Conservation (phyloP, 1,140 invertebrate genomes). For the Teleopsis dalmanni region DNA sequence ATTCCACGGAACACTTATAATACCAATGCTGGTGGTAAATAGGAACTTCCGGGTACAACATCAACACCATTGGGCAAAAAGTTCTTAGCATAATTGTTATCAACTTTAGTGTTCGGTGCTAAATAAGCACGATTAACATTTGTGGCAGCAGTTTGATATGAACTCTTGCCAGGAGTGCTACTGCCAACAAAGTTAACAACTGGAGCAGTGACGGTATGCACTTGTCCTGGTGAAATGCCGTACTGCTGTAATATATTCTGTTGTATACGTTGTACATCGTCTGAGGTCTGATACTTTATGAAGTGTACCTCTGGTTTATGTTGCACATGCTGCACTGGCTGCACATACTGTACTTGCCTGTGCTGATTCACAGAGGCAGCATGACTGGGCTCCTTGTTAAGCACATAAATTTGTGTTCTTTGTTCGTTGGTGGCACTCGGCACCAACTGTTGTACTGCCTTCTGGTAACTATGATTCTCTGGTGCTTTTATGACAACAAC, state of each 20-base stretch:
- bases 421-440: constrained; percentile 24
- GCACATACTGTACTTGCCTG: constrained; percentile 23
- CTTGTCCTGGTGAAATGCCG: no score
- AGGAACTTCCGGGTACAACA: constrained; percentile 40
- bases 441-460: constrained; percentile 24
- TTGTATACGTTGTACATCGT: constrained; percentile 29
- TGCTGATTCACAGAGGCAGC: no score
- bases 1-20: no score
- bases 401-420: constrained; percentile 36
- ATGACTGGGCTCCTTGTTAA: constrained; percentile 31
- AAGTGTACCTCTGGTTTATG: constrained; percentile 34
- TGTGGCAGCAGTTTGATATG: no score
- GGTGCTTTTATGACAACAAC: constrained; percentile 37
- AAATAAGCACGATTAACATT: background rate
- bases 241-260: constrained; percentile 30
- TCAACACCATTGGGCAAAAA: constrained; percentile 32
- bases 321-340: constrained; percentile 43
- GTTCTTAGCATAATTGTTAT: constrained; percentile 34
- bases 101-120: constrained; percentile 23
- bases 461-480: constrained; percentile 28
- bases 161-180: background rate
- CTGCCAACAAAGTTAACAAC: background rate
- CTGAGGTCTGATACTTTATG: constrained; percentile 32
- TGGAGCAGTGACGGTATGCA: no score
- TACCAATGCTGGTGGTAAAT: constrained; percentile 30